Base-by-base conservation (phyloP, 2,888 invertebrate species). In the Diploptera punctata region DNA sequence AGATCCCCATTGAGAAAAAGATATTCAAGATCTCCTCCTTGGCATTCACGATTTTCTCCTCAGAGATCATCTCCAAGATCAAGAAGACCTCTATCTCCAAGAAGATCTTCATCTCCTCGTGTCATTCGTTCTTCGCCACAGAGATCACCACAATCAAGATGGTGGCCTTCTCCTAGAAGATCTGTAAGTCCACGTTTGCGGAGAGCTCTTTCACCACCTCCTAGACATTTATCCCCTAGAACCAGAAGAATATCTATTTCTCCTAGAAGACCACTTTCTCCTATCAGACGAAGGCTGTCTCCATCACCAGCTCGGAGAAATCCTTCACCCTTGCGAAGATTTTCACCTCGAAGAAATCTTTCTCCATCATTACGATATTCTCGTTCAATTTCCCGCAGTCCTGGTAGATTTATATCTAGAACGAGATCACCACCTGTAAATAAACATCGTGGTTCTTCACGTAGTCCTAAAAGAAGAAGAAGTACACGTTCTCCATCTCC, bases 291-390 rank as follows among this genome's bases (percentile, higher is more conserved):
- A 31, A 60, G 47, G 33, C n/a, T 61, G 4, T 70, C 70, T 31
- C 70, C 70, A 21, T 70, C 70, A 7, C 70, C 70, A 43, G 4
- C 44, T 16, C 65, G 65, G 33, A 71, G 65, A 67, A 71, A 54
- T 47, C 52, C 71, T n/a, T 71, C 71, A 4, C 70, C 70, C 18
- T 44, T 60, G 24, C 43, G 47, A 29, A 61, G 61, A 49, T 44
- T 16, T 10, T 70, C 70, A 31, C 61, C 16, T 13, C 70, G 61
- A 2, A 60, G 70, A 31, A 69, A 60, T 57, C 69, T 60, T 10
- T 69, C 69, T 16, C 69, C 69, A 31, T 60, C 69, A 24, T 13
- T 43, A 16, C 57, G 57, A 19, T 38, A 60, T 5, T 70, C 47
- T 3, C 29, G 47, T n/a, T 65, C 65, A 47, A 24, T 65, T 0